Base-by-base conservation (phyloP, 2,888 invertebrate species). In the Nudaria mundana region DNA sequence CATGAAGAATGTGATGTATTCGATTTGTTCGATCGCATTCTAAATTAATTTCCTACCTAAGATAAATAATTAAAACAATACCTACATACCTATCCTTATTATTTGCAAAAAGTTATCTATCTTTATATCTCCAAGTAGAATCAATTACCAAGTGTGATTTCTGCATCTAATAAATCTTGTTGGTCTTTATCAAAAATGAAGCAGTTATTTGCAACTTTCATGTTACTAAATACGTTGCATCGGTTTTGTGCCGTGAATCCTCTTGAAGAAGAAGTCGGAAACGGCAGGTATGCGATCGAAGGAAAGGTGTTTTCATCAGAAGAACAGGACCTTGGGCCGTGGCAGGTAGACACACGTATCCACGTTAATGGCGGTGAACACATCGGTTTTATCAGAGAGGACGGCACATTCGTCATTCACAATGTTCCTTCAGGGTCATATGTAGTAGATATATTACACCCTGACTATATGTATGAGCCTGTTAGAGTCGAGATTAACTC, bases 401-500 rank as follows among this genome's bases (percentile, higher is more conserved):
- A 99, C 82, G 98, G 98, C 8, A 92, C 94, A 4, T 99, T 99
- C 76, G 87, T 93, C 2, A 92, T 99, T 26, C 94, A 95, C 66
- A 96, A 97, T 66, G 91, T 98, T 1, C 95, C 96, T 0, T 93
- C 95, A 0, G 98, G 98, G 5, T 98, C 98, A 0, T 98, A 98
- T 76, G 93, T 99, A 3, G 91, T 99, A 0, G 99, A 99, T 88
- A 93, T 98, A 5, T 87, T 96, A 24, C 94, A 98, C 81, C 95
- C 98, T 0, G 95, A 97, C 70, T 97, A 93, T 69, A 91, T 94
- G 52, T 99, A 98, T 76, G 99, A 99, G 76, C 95, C 98, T 12
- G 93, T 96, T 4, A 90, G 99, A 47, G 98, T 99, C 1, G 99
- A 99, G 87, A 98, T 99, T 46, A 99, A 97, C 75, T 95, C 96